Base-by-base conservation (phyloP, 2,113 vertebrate species). In the Sclerurus mexicanus region DNA sequence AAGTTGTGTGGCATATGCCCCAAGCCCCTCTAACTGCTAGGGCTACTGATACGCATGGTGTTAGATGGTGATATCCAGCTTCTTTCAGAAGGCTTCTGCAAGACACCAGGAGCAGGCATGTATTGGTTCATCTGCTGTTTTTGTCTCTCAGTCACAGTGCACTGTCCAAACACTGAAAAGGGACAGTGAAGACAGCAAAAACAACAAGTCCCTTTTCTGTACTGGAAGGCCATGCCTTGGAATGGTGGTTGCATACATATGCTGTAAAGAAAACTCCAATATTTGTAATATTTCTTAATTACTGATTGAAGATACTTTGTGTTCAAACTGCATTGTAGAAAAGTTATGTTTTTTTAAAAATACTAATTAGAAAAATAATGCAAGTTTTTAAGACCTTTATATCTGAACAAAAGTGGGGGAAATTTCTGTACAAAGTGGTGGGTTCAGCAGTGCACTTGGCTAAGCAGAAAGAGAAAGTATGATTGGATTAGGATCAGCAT, bases 11-110 rank as follows among this genome's bases (percentile, higher is more conserved):
- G 24, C 3, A 1, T 67, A 14, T 21, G 46, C 37, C 24, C 44
- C 12, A 31, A 7, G 4, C 7, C 50, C 5, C 31, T 46, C 40
- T 58, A 6, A 6, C n/a, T 71, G 12, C 64, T 27, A 44, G 12
- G 62, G 19, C 14, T 91, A 42, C 35, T 69, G 55, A 18, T 10
- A 5, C 0, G 0, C 4, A 47, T 47, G 21, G 22, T 47, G 47
- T 47, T 22, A 47, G 47, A 47, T 2, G 0, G 6, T 47, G 23
- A 47, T 53, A 3, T 0, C 31, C 8, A 5, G 33, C 9, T 87
- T 4, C 0, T 59, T 84, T 46, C 33, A 47, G 49, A 74, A 53
- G 64, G 27, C 30, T 87, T 56, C 77, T 67, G 20, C 16, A 40
- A 78, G 66, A 78, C 76, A 63, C 27, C 1, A 1, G 20, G 11